These are phyloP conservation scores for Penaeus indicus DNA, from an alignment of 1,140 invertebrate species.

Conservation along the genomic window DNA sequence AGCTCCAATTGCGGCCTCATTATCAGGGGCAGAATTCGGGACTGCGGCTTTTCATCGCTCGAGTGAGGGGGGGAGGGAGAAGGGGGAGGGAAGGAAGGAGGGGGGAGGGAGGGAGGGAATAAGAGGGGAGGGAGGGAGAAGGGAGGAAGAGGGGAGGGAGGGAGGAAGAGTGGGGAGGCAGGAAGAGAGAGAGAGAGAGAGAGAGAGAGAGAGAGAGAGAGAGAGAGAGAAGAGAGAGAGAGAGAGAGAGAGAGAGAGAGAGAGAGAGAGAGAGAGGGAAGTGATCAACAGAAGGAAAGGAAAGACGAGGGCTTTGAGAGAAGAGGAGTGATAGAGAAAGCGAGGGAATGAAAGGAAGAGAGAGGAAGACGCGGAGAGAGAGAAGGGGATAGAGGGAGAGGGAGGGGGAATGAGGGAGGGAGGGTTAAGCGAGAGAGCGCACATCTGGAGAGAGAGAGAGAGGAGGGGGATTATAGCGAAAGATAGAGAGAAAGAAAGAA, in stretches of 20 bases:
- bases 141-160: neutral
- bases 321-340: constrained; percentile 11
- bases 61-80: neutral
- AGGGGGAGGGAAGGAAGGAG: neutral
- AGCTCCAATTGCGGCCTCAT: too few species aligned
- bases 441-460: too few species aligned
- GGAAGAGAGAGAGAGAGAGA: neutral
- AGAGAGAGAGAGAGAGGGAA: neutral
- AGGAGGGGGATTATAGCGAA: too few species aligned
- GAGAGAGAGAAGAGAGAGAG: neutral
- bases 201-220: neutral
- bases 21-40: too few species aligned
- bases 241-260: constrained; percentile 7
- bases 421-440: too few species aligned
- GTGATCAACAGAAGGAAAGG: neutral
- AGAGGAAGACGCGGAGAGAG: neutral
- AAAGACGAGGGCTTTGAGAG: neutral
- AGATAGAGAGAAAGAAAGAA: too few species aligned
- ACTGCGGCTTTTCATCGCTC: too few species aligned
- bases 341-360: neutral
- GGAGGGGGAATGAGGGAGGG: too few species aligned
- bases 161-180: neutral
- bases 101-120: neutral
- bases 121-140: neutral
- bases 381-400: neutral